Evolutionary conservation across 2,888 invertebrate genomes (phyloP).

Genomic region (Leucania comma): DNA sequence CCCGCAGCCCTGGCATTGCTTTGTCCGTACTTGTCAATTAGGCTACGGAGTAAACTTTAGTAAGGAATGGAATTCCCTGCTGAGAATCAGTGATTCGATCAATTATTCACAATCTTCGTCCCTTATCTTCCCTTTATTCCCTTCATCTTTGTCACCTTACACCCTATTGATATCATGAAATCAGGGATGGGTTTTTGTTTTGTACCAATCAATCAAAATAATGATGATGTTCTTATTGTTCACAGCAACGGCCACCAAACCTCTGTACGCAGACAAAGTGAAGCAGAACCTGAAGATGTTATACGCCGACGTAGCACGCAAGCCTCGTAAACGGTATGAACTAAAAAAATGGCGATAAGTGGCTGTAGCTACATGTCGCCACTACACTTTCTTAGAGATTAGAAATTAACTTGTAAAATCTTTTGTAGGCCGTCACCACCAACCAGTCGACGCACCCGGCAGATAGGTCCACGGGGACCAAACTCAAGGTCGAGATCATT

Average conservation of each 20-base stretch:
- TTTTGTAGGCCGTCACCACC: slow-evolving; percentile 46
- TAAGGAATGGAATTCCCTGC: too few relatives aligned
- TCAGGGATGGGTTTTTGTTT: too few relatives aligned
- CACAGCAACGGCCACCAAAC: slow-evolving; percentile 73
- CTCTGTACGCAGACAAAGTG: slow-evolving; percentile 85
- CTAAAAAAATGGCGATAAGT: background rate
- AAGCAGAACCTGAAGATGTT: slow-evolving; percentile 84
- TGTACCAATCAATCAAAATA: background rate
- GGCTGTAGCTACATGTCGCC: background rate
- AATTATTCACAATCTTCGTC: too few relatives aligned
- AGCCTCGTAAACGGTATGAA: slow-evolving; percentile 76
- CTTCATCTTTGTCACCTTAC: too few relatives aligned
- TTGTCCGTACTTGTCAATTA: too few relatives aligned
- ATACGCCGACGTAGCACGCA: slow-evolving; percentile 84
- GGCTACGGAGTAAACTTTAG: too few relatives aligned
- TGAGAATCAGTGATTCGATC: too few relatives aligned
- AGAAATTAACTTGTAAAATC: background rate
- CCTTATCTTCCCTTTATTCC: too few relatives aligned
- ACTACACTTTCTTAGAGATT: too few relatives aligned
- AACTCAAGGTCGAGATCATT: slow-evolving; percentile 74
- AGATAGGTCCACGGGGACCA: slow-evolving; percentile 80
- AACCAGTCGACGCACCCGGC: slow-evolving; percentile 69
- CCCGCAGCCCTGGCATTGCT: too few relatives aligned
- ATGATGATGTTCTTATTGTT: slow-evolving; percentile 27
- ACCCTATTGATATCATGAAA: too few relatives aligned